Percentiles rank a stretch among this genome's conserved stretches.
Conservation (phyloP, 2,888 invertebrate species). For the Oscheius sp. region DNA sequence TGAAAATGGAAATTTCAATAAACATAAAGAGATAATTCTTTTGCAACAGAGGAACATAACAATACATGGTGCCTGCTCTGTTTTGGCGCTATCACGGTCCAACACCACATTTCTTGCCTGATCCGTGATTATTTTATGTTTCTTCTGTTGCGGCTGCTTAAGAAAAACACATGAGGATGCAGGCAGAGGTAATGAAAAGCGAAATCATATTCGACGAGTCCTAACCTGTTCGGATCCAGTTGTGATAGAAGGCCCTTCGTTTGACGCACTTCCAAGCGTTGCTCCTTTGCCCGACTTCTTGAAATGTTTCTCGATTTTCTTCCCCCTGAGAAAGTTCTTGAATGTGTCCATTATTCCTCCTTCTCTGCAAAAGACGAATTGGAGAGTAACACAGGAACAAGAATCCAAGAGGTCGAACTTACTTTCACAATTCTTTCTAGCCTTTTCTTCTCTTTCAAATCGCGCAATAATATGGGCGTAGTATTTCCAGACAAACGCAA, state of each 20-base stretch:
- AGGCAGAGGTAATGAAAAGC: no score
- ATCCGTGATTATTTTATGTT: no score
- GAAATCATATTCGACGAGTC: no score
- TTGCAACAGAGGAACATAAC: background rate
- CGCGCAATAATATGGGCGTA: constrained; percentile 53
- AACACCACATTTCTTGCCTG: background rate
- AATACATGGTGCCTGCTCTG: background rate
- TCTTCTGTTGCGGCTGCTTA: no score
- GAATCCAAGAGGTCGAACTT: background rate
- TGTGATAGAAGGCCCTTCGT: constrained; percentile 36
- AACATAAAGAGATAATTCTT: background rate
- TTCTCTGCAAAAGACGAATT: background rate
- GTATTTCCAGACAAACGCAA: constrained; percentile 48
- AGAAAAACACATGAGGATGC: no score
- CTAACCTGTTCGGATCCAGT: constrained; percentile 43
- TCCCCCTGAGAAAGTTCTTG: constrained; percentile 63
- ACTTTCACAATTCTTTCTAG: constrained; percentile 34
- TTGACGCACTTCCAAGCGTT: constrained; percentile 42
- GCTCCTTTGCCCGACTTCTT: constrained; percentile 61
- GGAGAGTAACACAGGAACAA: no score
- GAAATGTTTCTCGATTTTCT: constrained; percentile 63
- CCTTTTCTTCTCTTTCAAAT: constrained; percentile 44
- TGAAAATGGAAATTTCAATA: background rate
- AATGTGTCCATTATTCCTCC: constrained; percentile 57
- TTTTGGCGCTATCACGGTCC: background rate